phyloP scores from a whole-genome alignment of 2,113 vertebrate species.

The Psophia crepitans region DNA sequence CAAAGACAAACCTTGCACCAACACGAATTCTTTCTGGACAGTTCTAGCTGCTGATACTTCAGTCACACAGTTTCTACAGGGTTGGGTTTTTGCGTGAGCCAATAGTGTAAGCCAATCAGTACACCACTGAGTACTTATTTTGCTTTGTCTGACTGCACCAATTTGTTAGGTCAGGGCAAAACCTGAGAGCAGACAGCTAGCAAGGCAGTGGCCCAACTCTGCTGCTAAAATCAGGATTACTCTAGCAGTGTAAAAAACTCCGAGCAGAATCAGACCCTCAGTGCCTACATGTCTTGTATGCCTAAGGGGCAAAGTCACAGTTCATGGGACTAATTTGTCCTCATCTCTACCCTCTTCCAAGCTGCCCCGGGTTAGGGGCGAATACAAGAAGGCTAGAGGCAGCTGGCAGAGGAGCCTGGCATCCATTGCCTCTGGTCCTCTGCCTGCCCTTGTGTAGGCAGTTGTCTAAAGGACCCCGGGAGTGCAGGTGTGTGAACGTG shows the following conservation, averaged over 20 bases:
- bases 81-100: background rate
- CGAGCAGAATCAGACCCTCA: background rate
- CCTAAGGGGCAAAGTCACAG: background rate
- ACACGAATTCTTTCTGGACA: background rate
- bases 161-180: slow-evolving; percentile 1
- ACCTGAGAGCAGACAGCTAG: background rate
- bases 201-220: background rate
- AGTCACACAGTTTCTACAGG: background rate
- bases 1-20: background rate
- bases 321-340: background rate
- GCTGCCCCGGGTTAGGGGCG: background rate
- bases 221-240: background rate
- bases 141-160: slow-evolving; percentile 29
- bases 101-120: slow-evolving; percentile 42
- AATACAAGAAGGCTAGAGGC: background rate
- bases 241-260: background rate
- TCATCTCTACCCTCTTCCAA: background rate
- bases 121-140: slow-evolving; percentile 9
- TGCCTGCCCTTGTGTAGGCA: background rate
- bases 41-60: background rate
- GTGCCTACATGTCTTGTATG: background rate
- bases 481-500: rapidly evolving
- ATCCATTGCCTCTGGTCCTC: background rate
- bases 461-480: background rate
- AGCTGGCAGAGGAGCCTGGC: background rate